Percentiles rank a stretch among this genome's conserved stretches.
Conservation (phyloP, 1,140 invertebrate genomes). For the Drosophila teissieri region DNA sequence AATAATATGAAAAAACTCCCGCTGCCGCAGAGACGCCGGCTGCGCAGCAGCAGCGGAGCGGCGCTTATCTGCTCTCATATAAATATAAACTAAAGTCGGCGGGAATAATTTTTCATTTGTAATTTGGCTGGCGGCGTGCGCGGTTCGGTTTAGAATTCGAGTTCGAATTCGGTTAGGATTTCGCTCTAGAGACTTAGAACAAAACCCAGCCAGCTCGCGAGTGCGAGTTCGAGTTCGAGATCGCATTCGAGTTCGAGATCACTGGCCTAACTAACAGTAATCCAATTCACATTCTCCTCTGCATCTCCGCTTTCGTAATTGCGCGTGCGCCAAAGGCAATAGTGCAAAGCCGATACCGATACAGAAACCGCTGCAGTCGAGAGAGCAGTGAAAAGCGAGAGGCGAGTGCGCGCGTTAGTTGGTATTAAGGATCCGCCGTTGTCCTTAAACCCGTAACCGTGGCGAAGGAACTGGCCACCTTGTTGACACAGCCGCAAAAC, state of each 20-base stretch:
- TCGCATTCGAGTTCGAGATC: too few relatives aligned
- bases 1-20: conserved; percentile 32
- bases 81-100: conserved; percentile 83
- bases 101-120: conserved; percentile 83
- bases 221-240: conserved; percentile 10
- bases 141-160: conserved; percentile 50
- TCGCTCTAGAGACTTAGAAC: too few relatives aligned
- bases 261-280: too few relatives aligned
- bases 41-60: conserved; percentile 30
- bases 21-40: conserved; percentile 30
- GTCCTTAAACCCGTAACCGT: conserved; percentile 47
- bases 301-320: too few relatives aligned
- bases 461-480: conserved; percentile 69
- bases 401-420: conserved; percentile 10
- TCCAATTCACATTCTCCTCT: too few relatives aligned
- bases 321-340: too few relatives aligned
- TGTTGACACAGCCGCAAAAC: conserved; percentile 63
- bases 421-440: conserved; percentile 31
- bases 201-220: too few relatives aligned
- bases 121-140: conserved; percentile 79
- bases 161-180: not conserved
- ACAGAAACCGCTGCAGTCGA: conserved; percentile 12
- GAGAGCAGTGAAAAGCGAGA: not conserved
- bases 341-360: conserved; percentile 3
- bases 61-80: conserved; percentile 84